Evolutionary conservation across 1,140 invertebrate genomes (phyloP).

Genomic region (Trachymyrmex cornetzi): DNA sequence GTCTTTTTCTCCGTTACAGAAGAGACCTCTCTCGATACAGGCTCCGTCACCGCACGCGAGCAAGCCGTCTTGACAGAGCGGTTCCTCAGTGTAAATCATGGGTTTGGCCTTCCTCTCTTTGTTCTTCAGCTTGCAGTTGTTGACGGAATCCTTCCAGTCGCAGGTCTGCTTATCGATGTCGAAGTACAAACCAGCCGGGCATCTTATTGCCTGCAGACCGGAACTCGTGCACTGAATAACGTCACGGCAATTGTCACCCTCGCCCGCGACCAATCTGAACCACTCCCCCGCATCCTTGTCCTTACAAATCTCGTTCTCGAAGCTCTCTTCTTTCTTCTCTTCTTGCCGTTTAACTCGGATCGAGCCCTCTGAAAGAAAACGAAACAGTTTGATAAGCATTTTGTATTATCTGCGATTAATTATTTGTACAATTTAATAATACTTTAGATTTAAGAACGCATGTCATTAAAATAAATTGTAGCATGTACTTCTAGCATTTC

Average conservation of each 20-base stretch:
- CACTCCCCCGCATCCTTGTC: slow-evolving; percentile 98
- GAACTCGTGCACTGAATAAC: slow-evolving; percentile 98
- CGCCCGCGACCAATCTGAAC: slow-evolving; percentile 95
- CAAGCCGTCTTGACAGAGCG: slow-evolving; percentile 94
- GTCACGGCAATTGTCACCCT: slow-evolving; percentile 97
- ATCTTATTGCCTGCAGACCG: slow-evolving; percentile 96
- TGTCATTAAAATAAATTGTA: not conserved
- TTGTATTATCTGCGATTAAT: not conserved
- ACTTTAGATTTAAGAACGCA: not conserved
- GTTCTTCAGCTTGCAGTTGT: slow-evolving; percentile 96
- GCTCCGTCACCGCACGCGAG: slow-evolving; percentile 95
- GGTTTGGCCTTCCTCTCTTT: slow-evolving; percentile 97
- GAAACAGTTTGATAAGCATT: not conserved
- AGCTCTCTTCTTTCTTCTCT: slow-evolving; percentile 93
- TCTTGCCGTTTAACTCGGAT: slow-evolving; percentile 88
- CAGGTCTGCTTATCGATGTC: slow-evolving; percentile 98
- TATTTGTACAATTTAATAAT: not conserved
- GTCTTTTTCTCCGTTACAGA: slow-evolving; percentile 97
- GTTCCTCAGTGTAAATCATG: slow-evolving; percentile 95
- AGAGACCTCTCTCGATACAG: slow-evolving; percentile 95
- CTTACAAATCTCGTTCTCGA: slow-evolving; percentile 96
- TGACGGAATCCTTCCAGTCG: slow-evolving; percentile 97
- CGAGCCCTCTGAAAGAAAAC: slow-evolving; percentile 85
- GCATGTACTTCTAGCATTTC: not conserved
- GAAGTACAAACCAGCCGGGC: slow-evolving; percentile 96